A percentile compares a stretch with the other conserved stretches of the same genome.
phyloP scores from a whole-genome alignment of 1,140 invertebrate species.

The Heliothis subflexa region DNA sequence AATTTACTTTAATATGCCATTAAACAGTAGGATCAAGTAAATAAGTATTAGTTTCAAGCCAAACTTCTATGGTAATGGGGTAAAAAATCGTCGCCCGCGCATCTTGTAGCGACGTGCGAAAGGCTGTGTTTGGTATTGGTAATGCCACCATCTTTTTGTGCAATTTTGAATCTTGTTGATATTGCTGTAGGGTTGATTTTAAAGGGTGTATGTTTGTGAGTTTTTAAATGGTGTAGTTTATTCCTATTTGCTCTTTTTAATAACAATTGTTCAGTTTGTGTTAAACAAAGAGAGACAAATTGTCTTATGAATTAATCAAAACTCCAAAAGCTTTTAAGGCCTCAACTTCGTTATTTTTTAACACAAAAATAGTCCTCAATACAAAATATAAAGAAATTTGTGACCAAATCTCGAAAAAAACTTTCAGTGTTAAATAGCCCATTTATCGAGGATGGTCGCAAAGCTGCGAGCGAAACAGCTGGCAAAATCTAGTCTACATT shows the following conservation, averaged over 20 bases:
- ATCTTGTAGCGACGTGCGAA: slow-evolving; percentile 7
- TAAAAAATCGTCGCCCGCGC: slow-evolving; percentile 29
- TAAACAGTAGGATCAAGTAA: slow-evolving; percentile 25
- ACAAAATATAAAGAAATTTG: too few relatives aligned
- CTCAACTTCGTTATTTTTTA: too few relatives aligned
- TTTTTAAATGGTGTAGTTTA: background rate
- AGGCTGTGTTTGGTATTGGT: background rate
- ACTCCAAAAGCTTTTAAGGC: too few relatives aligned
- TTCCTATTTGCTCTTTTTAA: background rate
- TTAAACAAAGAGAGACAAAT: background rate
- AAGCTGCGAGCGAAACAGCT: too few relatives aligned
- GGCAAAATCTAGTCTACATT: too few relatives aligned
- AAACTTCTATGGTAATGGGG: slow-evolving; percentile 28
- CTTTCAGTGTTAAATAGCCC: background rate
- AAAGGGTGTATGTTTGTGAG: background rate
- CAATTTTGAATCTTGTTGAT: background rate
- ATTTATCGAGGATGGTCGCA: too few relatives aligned
- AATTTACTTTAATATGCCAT: slow-evolving; percentile 21
- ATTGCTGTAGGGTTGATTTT: background rate
- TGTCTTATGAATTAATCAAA: too few relatives aligned
- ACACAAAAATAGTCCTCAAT: too few relatives aligned
- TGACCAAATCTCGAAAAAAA: background rate
- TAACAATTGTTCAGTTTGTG: background rate
- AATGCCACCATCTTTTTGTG: background rate
- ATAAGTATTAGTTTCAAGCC: slow-evolving; percentile 44